Evolutionary conservation across 2,888 invertebrate genomes (phyloP).

Genomic region (Drosophila trichaetosa): DNA sequence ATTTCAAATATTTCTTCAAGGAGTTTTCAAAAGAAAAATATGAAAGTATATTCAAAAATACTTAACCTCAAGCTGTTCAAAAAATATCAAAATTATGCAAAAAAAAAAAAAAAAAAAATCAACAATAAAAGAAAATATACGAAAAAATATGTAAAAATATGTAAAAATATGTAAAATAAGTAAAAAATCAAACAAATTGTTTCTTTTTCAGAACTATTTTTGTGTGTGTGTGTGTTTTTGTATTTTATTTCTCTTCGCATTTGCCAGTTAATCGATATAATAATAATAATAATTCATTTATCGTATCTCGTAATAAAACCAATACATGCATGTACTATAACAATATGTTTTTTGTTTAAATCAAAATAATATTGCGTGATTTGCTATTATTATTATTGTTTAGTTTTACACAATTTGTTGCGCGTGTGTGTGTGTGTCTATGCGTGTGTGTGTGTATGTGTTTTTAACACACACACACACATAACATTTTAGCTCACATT

Average conservation of each 20-base stretch:
- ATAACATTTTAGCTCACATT: slow-evolving; percentile 3
- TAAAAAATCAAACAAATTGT: slow-evolving; percentile 29
- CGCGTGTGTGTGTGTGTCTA: not conserved
- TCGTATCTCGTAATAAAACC: slow-evolving; percentile 67
- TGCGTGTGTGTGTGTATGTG: not conserved
- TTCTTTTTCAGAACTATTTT: slow-evolving; percentile 56
- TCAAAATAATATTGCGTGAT: slow-evolving; percentile 76
- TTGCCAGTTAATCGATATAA: slow-evolving; percentile 62
- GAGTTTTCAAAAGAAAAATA: not conserved
- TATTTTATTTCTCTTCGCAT: slow-evolving; percentile 60
- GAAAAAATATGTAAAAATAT: no score
- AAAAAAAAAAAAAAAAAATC: not conserved
- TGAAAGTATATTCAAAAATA: not conserved
- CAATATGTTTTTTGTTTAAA: slow-evolving; percentile 59
- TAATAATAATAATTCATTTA: slow-evolving; percentile 80
- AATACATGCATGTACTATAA: slow-evolving; percentile 75
- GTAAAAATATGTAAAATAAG: not conserved
- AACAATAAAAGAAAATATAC: not conserved
- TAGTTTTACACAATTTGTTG: slow-evolving; percentile 41
- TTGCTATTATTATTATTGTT: slow-evolving; percentile 44
- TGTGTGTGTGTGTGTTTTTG: slow-evolving; percentile 49
- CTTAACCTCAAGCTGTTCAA: not conserved
- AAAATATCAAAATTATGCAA: not conserved
- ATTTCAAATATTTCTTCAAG: not conserved
- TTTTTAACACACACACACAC: slow-evolving; percentile 8